Conservation (phyloP, 2,888 invertebrate species). For the Eugnorisma glareosa region DNA sequence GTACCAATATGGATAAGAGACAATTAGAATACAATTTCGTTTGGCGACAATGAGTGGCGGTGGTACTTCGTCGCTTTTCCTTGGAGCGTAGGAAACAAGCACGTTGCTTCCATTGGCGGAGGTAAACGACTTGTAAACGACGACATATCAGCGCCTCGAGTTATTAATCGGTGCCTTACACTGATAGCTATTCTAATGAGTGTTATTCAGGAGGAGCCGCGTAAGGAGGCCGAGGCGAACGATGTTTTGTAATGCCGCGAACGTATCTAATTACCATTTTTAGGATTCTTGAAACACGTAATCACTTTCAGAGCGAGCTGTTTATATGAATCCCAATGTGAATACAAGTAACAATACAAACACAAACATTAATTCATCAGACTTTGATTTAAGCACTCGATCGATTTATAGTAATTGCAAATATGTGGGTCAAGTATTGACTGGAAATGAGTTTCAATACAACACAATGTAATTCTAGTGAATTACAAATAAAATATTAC, state of each 20-base stretch:
- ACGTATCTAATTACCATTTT: constrained; percentile 69
- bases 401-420: constrained; percentile 60
- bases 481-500: constrained; percentile 49
- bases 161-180: constrained; percentile 89
- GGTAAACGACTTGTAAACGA: constrained; percentile 89
- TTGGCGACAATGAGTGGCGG: constrained; percentile 73
- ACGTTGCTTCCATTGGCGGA: constrained; percentile 76
- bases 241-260: constrained; percentile 76
- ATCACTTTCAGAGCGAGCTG: constrained; percentile 61
- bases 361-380: constrained; percentile 52
- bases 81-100: constrained; percentile 79
- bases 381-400: constrained; percentile 62
- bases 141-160: constrained; percentile 82
- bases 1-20: constrained; percentile 78
- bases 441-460: constrained; percentile 42
- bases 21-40: constrained; percentile 84
- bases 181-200: constrained; percentile 91
- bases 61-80: constrained; percentile 74
- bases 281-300: constrained; percentile 71
- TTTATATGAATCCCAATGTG: constrained; percentile 60
- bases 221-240: constrained; percentile 89
- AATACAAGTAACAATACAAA: constrained; percentile 22
- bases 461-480: constrained; percentile 48
- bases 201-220: constrained; percentile 78
- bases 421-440: constrained; percentile 65